phyloP scores from a whole-genome alignment of 2,888 invertebrate genomes.

The Phymatocera aterrima region DNA sequence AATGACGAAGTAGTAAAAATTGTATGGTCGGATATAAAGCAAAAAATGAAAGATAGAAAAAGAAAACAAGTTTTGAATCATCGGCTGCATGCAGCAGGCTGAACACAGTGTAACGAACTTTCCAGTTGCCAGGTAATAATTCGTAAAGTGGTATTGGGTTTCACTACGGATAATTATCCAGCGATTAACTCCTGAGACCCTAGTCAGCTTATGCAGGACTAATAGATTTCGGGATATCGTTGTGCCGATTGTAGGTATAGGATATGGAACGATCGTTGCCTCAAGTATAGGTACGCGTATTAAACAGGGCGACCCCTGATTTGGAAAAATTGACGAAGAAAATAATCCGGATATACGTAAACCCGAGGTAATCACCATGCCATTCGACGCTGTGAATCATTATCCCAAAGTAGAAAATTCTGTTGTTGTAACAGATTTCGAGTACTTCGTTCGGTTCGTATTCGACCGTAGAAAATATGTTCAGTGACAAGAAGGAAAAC shows the following conservation, averaged over 20 bases:
- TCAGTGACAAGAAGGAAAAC: too few relatives aligned
- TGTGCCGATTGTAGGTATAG: conserved; percentile 33
- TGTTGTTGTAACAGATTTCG: too few relatives aligned
- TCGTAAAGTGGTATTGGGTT: conserved; percentile 44
- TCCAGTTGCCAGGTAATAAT: conserved; percentile 47
- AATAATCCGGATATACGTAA: not conserved
- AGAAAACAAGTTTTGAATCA: too few relatives aligned
- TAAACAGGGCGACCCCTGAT: not conserved
- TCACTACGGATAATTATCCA: conserved; percentile 48
- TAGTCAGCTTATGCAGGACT: conserved; percentile 30
- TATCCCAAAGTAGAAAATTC: too few relatives aligned
- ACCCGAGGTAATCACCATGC: not conserved
- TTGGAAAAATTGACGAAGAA: not conserved
- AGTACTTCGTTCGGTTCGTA: too few relatives aligned
- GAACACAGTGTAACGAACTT: not conserved
- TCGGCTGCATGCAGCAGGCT: not conserved
- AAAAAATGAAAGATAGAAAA: not conserved
- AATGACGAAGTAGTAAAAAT: too few relatives aligned
- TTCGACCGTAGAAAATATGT: too few relatives aligned
- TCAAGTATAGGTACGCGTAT: not conserved
- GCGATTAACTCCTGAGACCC: conserved; percentile 47
- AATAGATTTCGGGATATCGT: conserved; percentile 48
- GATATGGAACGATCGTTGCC: not conserved
- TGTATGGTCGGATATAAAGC: not conserved
- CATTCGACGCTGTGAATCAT: too few relatives aligned